A percentile compares a stretch with the other conserved stretches of the same genome.
These are phyloP conservation scores for Steinernema hermaphroditum DNA, from an alignment of 2,888 invertebrate genomes.

Conservation along the genomic window DNA sequence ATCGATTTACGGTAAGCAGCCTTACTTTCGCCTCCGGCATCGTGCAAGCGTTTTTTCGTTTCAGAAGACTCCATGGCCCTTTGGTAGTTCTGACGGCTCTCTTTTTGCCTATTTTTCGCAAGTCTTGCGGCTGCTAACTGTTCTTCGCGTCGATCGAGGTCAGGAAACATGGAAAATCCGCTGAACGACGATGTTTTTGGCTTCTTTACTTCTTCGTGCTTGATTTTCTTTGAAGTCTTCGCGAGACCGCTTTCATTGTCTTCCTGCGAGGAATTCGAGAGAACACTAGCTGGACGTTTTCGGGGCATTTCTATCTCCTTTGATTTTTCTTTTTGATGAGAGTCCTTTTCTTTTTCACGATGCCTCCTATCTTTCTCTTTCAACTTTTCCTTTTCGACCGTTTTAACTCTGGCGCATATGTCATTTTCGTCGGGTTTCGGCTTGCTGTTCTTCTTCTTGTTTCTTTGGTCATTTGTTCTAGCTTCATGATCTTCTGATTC, in stretches of 20 bases:
- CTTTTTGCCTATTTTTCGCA: slow-evolving; percentile 12
- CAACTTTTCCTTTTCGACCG: slow-evolving; percentile 29
- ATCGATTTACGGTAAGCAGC: too few species aligned
- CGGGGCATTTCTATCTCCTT: slow-evolving; percentile 27
- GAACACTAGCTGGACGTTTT: slow-evolving; percentile 14
- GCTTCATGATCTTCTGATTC: slow-evolving; percentile 5
- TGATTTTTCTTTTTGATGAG: neutral
- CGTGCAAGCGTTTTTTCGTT: neutral
- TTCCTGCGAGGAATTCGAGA: slow-evolving; percentile 2
- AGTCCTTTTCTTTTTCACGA: slow-evolving; percentile 1
- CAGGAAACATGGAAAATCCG: slow-evolving; percentile 19
- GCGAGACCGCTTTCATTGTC: neutral
- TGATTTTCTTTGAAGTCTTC: neutral
- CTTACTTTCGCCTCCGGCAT: neutral
- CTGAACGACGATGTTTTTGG: neutral
- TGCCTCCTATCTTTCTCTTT: slow-evolving; percentile 19
- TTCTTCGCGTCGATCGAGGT: slow-evolving; percentile 17
- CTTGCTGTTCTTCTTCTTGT: slow-evolving; percentile 22
- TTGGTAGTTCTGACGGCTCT: neutral
- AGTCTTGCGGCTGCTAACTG: neutral
- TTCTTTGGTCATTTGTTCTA: neutral
- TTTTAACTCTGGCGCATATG: neutral
- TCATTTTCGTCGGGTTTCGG: slow-evolving; percentile 18
- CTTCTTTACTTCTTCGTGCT: slow-evolving; percentile 15
- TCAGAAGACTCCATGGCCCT: neutral